Evolutionary conservation across 2,888 invertebrate species (phyloP).

Genomic region (Abrostola triplasia): DNA sequence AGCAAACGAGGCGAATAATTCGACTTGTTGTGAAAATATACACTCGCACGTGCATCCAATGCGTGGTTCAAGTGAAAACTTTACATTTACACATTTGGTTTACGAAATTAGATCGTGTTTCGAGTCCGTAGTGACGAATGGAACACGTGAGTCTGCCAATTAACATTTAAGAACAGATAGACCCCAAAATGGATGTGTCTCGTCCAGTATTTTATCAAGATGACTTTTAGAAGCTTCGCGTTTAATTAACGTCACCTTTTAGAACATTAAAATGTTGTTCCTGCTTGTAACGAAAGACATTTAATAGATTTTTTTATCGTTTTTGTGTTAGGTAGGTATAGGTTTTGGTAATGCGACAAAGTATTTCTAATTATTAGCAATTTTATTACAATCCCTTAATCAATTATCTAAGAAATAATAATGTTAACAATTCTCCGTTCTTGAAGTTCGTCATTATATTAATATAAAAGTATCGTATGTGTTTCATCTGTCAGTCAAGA

Average conservation of each 20-base stretch:
- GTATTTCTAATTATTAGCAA: slow-evolving; percentile 12
- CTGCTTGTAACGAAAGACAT: slow-evolving; percentile 6
- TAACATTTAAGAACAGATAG: slow-evolving; percentile 51
- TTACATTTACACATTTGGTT: slow-evolving; percentile 51
- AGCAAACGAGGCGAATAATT: slow-evolving; percentile 82
- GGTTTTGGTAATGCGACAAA: background rate
- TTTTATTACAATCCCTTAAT: slow-evolving; percentile 25
- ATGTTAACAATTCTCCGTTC: slow-evolving; percentile 18
- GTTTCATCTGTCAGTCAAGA: slow-evolving; percentile 58
- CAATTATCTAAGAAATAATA: slow-evolving; percentile 1
- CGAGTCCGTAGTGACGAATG: slow-evolving; percentile 54
- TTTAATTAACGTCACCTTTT: slow-evolving; percentile 52
- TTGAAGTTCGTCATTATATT: slow-evolving; percentile 27
- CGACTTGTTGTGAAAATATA: slow-evolving; percentile 84
- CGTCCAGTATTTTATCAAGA: slow-evolving; percentile 55
- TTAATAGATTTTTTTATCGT: too few relatives aligned
- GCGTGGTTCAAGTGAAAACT: slow-evolving; percentile 68
- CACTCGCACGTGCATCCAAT: slow-evolving; percentile 74
- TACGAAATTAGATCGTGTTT: slow-evolving; percentile 52
- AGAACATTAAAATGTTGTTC: slow-evolving; percentile 22
- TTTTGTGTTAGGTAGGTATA: too few relatives aligned
- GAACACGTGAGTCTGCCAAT: slow-evolving; percentile 49
- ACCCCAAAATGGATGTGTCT: slow-evolving; percentile 54
- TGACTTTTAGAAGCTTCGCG: slow-evolving; percentile 46
- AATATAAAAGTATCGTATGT: slow-evolving; percentile 42